Evolutionary conservation across 2,888 invertebrate genomes (phyloP), one percentile per base, ranked within the genome.

Genomic region (Chrysina gloriosa): DNA sequence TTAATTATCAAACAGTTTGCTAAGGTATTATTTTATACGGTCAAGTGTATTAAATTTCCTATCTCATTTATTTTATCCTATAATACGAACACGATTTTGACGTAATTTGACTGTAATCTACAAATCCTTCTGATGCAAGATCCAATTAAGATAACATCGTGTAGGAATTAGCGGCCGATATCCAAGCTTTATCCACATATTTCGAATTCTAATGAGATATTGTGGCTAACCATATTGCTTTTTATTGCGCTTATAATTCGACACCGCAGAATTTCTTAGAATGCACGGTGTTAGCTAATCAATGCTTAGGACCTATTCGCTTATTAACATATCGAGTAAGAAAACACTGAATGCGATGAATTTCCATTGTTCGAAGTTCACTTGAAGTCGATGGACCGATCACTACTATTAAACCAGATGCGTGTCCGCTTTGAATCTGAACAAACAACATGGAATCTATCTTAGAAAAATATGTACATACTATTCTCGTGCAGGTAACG

Each of bases 381-480:
- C 23, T 7, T 52, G 1, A 29, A 52, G 31, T 52, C 19, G 31
- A 31, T 34, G 16, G 19, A 16, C 9, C 14, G 19, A 29, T 52
- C 16, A 52, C 31, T 52, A 31, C 29, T 52, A 52, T 31, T 21
- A 52, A 31, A 21, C 52, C 16, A 52, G 52, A 16, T 31, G 31
- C 52, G 52, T 52, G 31, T 31, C 19, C 31, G 31, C 2, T 16
- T 31, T 7, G 9, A 31, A 14, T 52, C 31, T 31, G 19, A 19
- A 50, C 50, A 11, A 50, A 11, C 7, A 29, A 50, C 50, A 52
- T 31, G 52, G 31, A 52, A 52, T 31, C 16, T 19, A 52, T 52
- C 19, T 52, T 52, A 31, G 14, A 52, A 52, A 31, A 52, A 31
- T 52, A n/a, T n/a, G n/a, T n/a, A n/a, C n/a, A n/a, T n/a, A 19